These are phyloP conservation scores for Dermochelys coriacea DNA, from an alignment of 2,797 vertebrate species.

Conservation along the genomic window DNA sequence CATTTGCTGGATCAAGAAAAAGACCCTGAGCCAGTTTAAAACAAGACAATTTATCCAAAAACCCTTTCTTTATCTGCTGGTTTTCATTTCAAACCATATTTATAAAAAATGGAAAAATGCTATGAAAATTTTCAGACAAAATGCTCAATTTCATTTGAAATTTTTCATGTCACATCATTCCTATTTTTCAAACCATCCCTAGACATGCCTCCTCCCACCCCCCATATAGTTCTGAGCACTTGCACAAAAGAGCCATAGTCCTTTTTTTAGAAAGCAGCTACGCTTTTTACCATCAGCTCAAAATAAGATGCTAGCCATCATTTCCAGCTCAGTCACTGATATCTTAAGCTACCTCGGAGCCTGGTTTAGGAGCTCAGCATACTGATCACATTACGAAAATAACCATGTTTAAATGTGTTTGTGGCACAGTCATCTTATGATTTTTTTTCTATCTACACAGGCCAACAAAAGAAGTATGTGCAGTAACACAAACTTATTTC, in stretches of 20 bases:
- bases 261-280: conserved; percentile 32
- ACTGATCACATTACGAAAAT: neutral
- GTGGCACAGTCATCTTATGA: neutral
- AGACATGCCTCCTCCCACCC: neutral
- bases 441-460: neutral
- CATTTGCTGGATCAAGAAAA: too few relatives aligned
- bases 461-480: neutral
- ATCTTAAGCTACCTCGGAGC: neutral
- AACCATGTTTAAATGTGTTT: neutral
- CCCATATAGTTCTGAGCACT: neutral
- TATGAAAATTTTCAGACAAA: neutral
- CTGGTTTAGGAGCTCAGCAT: neutral
- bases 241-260: neutral
- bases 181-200: neutral
- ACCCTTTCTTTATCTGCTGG: too few relatives aligned
- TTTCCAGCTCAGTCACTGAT: conserved; percentile 59
- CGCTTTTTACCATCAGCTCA: conserved; percentile 17
- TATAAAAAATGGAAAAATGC: neutral
- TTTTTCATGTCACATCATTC: neutral
- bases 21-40: too few relatives aligned
- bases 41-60: too few relatives aligned
- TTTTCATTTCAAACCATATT: neutral
- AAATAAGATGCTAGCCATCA: conserved; percentile 28
- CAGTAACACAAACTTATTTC: neutral
- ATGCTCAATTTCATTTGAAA: neutral